These are phyloP conservation scores for Poecilia velifera DNA, from an alignment of 2,797 vertebrate species.

Conservation along the genomic window DNA sequence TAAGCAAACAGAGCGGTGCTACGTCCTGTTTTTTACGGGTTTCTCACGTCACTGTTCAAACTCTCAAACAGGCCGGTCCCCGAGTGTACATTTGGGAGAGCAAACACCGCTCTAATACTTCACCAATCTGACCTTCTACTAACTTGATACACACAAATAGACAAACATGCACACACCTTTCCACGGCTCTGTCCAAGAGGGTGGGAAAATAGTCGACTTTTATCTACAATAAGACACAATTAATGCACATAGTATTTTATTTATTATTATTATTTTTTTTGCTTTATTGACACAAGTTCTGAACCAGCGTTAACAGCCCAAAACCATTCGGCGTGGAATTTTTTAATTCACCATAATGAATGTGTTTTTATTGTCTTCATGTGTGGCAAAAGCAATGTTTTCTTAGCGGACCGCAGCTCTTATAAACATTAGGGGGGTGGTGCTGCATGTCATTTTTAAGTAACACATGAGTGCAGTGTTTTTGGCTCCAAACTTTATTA, in stretches of 20 bases:
- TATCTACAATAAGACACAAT: neutral
- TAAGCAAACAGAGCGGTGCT: constrained; percentile 72
- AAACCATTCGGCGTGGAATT: neutral
- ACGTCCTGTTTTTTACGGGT: constrained; percentile 79
- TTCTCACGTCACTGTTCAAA: constrained; percentile 81
- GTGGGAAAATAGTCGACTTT: constrained; percentile 31
- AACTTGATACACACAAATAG: constrained; percentile 60
- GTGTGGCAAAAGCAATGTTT: constrained; percentile 14
- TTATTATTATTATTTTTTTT: neutral
- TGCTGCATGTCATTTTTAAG: constrained; percentile 47
- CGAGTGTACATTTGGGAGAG: constrained; percentile 64
- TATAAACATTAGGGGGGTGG: constrained; percentile 33
- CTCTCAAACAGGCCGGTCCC: constrained; percentile 71
- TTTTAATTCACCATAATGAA: constrained; percentile 15
- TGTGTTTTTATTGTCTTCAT: constrained; percentile 11
- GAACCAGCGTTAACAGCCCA: neutral
- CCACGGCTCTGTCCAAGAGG: constrained; percentile 18
- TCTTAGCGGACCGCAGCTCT: constrained; percentile 27
- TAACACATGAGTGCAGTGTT: constrained; percentile 22
- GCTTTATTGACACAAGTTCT: neutral
- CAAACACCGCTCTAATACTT: constrained; percentile 74
- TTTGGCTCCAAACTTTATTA: constrained; percentile 51
- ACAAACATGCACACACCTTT: constrained; percentile 53
- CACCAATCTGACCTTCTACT: constrained; percentile 75
- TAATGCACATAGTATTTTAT: neutral